A percentile compares a stretch with the other conserved stretches of the same genome.
Evolutionary conservation across 2,888 invertebrate genomes (phyloP).

Genomic region (Cantharis nigra): DNA sequence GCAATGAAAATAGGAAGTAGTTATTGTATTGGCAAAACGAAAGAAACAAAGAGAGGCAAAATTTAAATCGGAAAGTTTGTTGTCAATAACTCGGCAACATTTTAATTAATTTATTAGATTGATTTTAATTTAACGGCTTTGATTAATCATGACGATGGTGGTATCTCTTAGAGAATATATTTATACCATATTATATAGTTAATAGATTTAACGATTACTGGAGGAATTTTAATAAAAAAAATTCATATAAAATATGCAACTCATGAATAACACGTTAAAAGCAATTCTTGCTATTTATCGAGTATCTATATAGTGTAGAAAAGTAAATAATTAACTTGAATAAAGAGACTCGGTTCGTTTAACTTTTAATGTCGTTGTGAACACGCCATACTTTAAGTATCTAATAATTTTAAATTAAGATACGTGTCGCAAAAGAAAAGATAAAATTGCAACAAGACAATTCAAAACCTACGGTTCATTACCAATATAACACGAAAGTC

Average conservation of each 20-base stretch:
- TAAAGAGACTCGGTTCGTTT: slow-evolving; percentile 19
- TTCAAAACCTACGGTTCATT: slow-evolving; percentile 40
- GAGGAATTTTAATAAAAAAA: neutral
- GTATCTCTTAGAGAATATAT: neutral
- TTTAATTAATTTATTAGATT: neutral
- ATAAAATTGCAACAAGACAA: slow-evolving; percentile 38
- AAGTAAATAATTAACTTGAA: slow-evolving; percentile 24
- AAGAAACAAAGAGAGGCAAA: neutral
- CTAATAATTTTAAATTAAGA: slow-evolving; percentile 32
- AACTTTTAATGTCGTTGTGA: slow-evolving; percentile 26
- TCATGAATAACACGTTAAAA: neutral
- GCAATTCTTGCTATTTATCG: neutral
- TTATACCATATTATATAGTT: neutral
- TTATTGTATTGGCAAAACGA: neutral
- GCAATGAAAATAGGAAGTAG: neutral
- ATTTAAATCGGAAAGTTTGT: too few relatives aligned
- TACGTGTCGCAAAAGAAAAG: slow-evolving; percentile 26
- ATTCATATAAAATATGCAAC: neutral
- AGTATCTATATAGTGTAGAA: neutral
- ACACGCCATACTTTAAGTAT: slow-evolving; percentile 27
- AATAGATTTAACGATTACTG: neutral
- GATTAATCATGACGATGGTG: neutral
- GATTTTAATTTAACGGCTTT: neutral
- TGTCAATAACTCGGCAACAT: neutral
- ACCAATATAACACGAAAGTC: slow-evolving; percentile 36